Conservation (phyloP, 2,797 vertebrate genomes). For the Xiphophorus birchmanni region DNA sequence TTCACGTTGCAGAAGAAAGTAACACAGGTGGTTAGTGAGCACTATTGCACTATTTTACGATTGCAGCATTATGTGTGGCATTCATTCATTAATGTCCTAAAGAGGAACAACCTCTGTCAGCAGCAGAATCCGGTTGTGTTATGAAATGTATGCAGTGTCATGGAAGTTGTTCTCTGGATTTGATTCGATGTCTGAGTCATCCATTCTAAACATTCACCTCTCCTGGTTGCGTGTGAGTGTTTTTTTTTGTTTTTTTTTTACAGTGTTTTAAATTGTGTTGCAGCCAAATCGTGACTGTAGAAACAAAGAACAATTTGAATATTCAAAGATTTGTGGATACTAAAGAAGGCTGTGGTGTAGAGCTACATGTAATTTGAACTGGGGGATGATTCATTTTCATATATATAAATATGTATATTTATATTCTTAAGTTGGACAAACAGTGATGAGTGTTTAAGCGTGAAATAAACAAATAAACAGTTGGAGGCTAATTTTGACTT, state of each 20-base stretch:
- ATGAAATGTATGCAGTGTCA: background rate
- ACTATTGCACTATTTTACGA: background rate
- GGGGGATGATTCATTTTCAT: background rate
- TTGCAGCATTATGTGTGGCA: background rate
- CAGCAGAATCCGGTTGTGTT: background rate
- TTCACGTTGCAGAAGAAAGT: background rate
- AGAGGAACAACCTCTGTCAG: background rate
- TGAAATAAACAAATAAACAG: background rate
- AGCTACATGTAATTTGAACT: slow-evolving; percentile 5
- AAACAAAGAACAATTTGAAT: background rate
- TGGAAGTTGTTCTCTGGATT: background rate
- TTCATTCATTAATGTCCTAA: background rate
- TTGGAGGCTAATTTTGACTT: background rate
- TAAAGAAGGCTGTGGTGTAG: background rate
- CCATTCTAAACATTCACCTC: background rate
- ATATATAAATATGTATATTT: background rate
- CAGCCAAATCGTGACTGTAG: background rate
- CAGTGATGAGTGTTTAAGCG: background rate
- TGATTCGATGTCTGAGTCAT: background rate
- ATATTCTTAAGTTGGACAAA: background rate
- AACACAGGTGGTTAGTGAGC: background rate
- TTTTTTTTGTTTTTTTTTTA: background rate
- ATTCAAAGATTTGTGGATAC: slow-evolving; percentile 4
- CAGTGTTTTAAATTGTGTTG: background rate
- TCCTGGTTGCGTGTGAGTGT: background rate